Conservation (phyloP, 2,797 vertebrate species). For the Darevskia nairensis region DNA sequence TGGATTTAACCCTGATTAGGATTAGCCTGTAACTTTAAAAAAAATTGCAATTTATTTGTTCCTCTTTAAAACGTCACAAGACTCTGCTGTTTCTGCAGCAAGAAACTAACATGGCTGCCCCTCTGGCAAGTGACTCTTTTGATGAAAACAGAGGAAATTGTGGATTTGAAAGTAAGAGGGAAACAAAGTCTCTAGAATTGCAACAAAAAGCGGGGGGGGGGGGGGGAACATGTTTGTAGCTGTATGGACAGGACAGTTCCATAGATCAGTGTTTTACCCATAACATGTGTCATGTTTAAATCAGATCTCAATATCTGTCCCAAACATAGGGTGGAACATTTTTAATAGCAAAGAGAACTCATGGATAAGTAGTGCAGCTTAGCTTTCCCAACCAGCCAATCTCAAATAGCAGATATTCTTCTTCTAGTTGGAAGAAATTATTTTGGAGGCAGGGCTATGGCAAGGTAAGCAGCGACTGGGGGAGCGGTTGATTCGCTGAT, state of each 20-base stretch:
- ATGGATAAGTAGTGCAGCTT: background rate
- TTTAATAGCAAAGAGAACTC: no score
- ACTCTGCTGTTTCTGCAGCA: no score
- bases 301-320: background rate
- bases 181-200: background rate
- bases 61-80: no score
- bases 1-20: no score
- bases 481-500: background rate
- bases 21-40: no score
- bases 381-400: background rate
- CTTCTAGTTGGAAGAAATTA: no score
- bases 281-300: background rate
- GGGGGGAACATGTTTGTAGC: no score
- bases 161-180: background rate
- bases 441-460: background rate
- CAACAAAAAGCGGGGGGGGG: no score
- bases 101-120: no score
- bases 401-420: no score
- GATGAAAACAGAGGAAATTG: slow-evolving; percentile 24
- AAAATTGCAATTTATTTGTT: no score
- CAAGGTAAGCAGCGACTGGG: background rate
- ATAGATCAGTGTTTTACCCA: background rate
- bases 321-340: background rate
- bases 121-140: background rate
- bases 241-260: background rate